Evolutionary conservation across 2,797 vertebrate species (phyloP), one percentile per base, ranked within the genome.

Genomic region (Acanthurus leucopareius): DNA sequence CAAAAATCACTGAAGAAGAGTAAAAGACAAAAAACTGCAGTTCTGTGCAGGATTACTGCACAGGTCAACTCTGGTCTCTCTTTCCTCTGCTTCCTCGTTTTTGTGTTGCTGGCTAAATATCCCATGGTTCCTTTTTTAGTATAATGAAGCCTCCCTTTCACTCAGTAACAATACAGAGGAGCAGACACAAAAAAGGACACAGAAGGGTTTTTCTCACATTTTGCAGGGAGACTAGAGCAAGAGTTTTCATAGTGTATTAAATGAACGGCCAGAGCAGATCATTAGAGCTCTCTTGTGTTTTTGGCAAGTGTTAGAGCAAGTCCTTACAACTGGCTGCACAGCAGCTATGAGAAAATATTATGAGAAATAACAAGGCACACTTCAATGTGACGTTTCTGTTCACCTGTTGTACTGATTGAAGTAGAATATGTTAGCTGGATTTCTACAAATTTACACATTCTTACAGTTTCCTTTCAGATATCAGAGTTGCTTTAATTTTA

Each of bases 261-360:
- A 62, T 15, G 38, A 77, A 65, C 49, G 64, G 19, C 77, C 52
- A 85, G 73, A 69, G 48, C 44, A 45, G 53, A 73, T 74, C 56
- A 73, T 81, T 77, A 71, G 69, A 77, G 82, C 56, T 22, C n/a
- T 10, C 61, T 53, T 74, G n/a, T 69, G 70, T 56, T 72, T 71
- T 80, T 83, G 88, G 82, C 75, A 44, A 80, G 53, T 45, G 68
- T 61, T 47, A 5, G 60, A 56, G 51, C 2, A 51, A 69, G 73
- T 75, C 58, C 65, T 80, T n/a, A 61, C 80, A 83, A 56, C 52
- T 53, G 60, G 62, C 61, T 79, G 84, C 75, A 74, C 84, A 53
- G 56, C 83, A 70, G 49, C 84, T 79, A 88, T 83, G 79, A 77
- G 68, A 32, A 69, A 83, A 47, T 70, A 54, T 67, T 53, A 62